phyloP scores from a whole-genome alignment of 2,888 invertebrate species.

The Caradrina kadenii region DNA sequence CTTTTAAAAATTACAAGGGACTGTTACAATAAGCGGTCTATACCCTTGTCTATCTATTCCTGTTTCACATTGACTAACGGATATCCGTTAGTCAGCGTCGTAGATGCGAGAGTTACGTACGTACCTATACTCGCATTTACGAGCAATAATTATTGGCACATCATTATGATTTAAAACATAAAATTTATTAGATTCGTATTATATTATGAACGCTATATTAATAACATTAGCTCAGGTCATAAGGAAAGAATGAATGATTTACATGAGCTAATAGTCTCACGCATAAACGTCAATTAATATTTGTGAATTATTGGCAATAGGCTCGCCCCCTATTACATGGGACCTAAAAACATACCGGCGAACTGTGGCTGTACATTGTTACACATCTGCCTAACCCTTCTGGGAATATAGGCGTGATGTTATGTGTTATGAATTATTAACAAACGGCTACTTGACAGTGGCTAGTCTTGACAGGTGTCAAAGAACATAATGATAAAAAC shows the following conservation, averaged over 20 bases:
- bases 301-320: background rate
- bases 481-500: no score
- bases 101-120: no score
- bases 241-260: background rate
- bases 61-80: background rate
- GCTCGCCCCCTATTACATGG: no score
- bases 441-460: background rate
- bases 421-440: no score
- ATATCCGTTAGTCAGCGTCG: background rate
- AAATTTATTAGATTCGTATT: background rate
- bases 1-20: no score
- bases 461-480: no score
- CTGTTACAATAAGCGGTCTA: no score
- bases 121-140: background rate
- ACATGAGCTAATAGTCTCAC: background rate
- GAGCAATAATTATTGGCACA: background rate
- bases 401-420: no score
- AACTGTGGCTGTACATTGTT: no score
- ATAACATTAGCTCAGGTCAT: background rate
- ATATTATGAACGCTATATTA: background rate
- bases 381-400: no score
- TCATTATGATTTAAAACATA: conserved; percentile 3
- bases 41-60: background rate
- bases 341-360: no score
- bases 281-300: background rate